These are phyloP conservation scores for Nasonia giraulti DNA, from an alignment of 1,140 invertebrate species.

Conservation along the genomic window DNA sequence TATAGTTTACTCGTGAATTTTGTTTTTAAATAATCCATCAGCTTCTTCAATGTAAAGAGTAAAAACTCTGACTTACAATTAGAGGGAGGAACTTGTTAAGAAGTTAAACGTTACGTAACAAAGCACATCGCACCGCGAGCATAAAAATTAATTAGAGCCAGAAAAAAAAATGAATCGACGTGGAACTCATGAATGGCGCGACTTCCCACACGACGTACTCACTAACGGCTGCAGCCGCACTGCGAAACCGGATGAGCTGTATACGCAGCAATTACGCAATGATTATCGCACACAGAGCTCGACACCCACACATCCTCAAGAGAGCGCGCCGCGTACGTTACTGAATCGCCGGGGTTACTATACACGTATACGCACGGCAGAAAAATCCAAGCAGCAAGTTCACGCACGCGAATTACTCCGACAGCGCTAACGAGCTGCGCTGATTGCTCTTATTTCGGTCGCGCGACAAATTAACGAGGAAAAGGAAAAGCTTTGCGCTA, in stretches of 20 bases:
- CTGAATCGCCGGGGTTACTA: background rate
- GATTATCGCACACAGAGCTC: background rate
- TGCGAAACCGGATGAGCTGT: background rate
- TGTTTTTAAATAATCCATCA: too few relatives aligned
- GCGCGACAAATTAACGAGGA: background rate
- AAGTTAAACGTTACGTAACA: background rate
- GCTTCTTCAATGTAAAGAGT: too few relatives aligned
- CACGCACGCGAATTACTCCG: background rate
- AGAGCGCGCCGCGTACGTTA: background rate
- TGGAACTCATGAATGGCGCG: background rate
- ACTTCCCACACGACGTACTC: background rate
- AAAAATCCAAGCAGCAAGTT: background rate
- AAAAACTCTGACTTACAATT: too few relatives aligned
- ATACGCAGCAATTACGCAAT: background rate
- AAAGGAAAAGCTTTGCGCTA: too few relatives aligned
- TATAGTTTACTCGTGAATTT: too few relatives aligned
- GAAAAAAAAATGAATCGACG: background rate
- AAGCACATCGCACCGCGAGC: too few relatives aligned
- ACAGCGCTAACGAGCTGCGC: conserved; percentile 19
- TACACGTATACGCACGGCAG: too few relatives aligned
- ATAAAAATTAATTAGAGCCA: background rate
- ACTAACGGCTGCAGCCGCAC: background rate
- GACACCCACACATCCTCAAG: background rate
- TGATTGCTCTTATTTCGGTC: background rate
- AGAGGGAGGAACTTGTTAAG: too few relatives aligned